phyloP scores from a whole-genome alignment of 64 coral and sea anemone genomes.

The Porites lutea region DNA sequence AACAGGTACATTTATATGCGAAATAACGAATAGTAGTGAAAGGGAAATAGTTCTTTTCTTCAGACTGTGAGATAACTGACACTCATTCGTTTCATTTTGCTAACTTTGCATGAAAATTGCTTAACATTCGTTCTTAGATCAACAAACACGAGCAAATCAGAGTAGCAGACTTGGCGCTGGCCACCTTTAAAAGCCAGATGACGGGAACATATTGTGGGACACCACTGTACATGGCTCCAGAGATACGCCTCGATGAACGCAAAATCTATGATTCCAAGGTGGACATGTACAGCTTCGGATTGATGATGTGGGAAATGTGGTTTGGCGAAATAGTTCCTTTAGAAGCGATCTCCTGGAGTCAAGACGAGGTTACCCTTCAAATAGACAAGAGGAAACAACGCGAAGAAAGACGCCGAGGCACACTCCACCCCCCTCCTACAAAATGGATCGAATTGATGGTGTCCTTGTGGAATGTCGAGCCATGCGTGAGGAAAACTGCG shows the following conservation, averaged over 20 bases:
- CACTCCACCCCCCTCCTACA: neutral
- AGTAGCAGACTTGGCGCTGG: neutral
- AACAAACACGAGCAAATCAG: neutral
- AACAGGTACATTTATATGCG: too few species aligned
- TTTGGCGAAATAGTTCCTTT: neutral
- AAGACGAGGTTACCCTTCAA: neutral
- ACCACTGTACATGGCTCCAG: neutral
- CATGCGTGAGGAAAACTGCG: neutral
- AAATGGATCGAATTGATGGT: neutral
- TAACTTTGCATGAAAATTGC: too few species aligned
- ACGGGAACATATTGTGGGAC: neutral
- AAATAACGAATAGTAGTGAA: too few species aligned
- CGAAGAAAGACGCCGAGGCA: neutral
- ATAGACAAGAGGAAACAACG: neutral
- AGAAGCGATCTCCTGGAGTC: neutral
- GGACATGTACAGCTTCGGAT: slow-evolving; percentile 6
- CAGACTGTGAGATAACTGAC: too few species aligned
- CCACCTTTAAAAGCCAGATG: neutral
- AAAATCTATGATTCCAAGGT: neutral
- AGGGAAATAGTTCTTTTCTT: too few species aligned
- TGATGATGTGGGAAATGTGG: neutral
- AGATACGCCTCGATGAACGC: neutral
- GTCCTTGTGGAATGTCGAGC: neutral
- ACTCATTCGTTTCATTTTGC: too few species aligned
- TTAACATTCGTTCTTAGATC: neutral